Percentiles rank a stretch among this genome's conserved stretches.
Conservation (phyloP, 2,113 vertebrate species). For the Prietella phreatophila region DNA sequence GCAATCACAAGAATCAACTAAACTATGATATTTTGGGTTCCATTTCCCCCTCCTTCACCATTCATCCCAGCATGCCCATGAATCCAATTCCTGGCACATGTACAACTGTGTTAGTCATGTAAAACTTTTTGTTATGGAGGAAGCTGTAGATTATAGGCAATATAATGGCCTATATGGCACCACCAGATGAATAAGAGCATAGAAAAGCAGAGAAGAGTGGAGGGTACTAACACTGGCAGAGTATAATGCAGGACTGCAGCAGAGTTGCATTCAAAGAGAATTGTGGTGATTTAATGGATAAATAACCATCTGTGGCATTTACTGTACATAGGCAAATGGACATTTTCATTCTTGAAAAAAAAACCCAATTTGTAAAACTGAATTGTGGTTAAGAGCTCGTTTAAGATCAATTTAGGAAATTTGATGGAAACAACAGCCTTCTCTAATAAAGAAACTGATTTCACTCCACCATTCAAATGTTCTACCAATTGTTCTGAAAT, state of each 20-base stretch:
- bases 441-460: not conserved
- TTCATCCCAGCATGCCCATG: not conserved
- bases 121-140: not conserved
- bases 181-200: not conserved
- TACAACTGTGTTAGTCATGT: not conserved
- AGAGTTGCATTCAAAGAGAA: not conserved
- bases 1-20: not conserved
- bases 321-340: conserved; percentile 3
- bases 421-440: not conserved
- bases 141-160: not conserved
- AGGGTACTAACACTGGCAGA: not conserved
- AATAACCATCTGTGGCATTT: conserved; percentile 5
- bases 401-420: not conserved
- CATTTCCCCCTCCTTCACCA: not conserved
- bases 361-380: not conserved
- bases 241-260: not conserved
- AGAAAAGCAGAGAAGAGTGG: not conserved
- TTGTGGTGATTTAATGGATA: conserved; percentile 11
- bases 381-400: not conserved
- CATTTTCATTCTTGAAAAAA: not conserved
- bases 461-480: not conserved
- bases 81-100: not conserved
- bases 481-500: not conserved
- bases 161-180: not conserved
- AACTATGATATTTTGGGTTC: not conserved